These are phyloP conservation scores for Dendrocopos noguchii DNA, from an alignment of 2,113 vertebrate genomes.

Conservation along the genomic window DNA sequence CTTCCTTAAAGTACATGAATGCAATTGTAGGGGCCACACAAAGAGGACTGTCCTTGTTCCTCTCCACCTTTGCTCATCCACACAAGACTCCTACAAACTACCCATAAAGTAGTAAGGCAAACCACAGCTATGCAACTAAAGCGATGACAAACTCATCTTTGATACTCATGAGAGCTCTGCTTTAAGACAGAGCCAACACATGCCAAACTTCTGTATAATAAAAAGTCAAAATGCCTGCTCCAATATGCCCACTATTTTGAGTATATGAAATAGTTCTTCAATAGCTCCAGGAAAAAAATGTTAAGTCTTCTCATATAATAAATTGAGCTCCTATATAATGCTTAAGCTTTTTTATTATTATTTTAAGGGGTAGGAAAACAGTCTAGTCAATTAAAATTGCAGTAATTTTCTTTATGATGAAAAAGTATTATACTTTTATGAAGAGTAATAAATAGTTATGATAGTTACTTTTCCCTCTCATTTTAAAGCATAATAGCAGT, in stretches of 20 bases:
- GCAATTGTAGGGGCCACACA: slow-evolving; percentile 37
- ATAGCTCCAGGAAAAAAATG: slow-evolving; percentile 6
- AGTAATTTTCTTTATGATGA: slow-evolving; percentile 7
- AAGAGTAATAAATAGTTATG: background rate
- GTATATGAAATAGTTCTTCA: background rate
- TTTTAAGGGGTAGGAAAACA: background rate
- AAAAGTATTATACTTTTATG: slow-evolving; percentile 23
- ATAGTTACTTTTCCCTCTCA: background rate
- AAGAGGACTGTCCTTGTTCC: slow-evolving; percentile 12
- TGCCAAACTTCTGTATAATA: background rate
- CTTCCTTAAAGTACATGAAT: slow-evolving; percentile 45
- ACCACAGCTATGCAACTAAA: background rate
- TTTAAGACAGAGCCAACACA: background rate
- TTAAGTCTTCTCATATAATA: slow-evolving; percentile 41
- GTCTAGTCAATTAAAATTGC: slow-evolving; percentile 4
- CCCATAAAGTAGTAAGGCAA: background rate
- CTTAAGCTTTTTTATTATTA: background rate
- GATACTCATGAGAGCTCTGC: background rate
- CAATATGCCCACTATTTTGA: background rate
- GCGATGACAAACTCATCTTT: background rate
- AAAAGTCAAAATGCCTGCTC: background rate
- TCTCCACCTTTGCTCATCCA: background rate
- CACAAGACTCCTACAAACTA: background rate
- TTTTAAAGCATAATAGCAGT: slow-evolving; percentile 35
- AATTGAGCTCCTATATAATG: slow-evolving; percentile 10